phyloP scores from a whole-genome alignment of 1,140 invertebrate genomes.

The Amyelois transitella region DNA sequence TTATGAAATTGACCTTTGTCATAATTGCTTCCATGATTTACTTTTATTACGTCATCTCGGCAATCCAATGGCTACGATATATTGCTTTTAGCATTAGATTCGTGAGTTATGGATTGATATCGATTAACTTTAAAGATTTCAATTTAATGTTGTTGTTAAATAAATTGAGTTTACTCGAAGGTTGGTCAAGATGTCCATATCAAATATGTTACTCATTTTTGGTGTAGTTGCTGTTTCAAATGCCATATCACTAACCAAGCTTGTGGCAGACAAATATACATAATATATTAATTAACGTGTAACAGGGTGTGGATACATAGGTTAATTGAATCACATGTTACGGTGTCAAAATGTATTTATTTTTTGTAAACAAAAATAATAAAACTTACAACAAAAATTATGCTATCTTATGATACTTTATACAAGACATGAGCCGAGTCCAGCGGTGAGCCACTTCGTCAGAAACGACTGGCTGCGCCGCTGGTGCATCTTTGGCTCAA shows the following conservation, averaged over 20 bases:
- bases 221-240: too few species aligned
- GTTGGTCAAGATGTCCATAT: too few species aligned
- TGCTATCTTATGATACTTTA: constrained; percentile 68
- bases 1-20: not conserved
- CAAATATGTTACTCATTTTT: too few species aligned
- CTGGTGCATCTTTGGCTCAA: constrained; percentile 8
- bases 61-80: not conserved
- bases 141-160: too few species aligned
- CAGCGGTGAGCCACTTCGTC: constrained; percentile 58
- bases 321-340: constrained; percentile 15
- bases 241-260: too few species aligned
- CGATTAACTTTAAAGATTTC: too few species aligned
- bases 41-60: not conserved
- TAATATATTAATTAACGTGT: not conserved
- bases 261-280: too few species aligned
- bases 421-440: constrained; percentile 61
- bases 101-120: too few species aligned
- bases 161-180: too few species aligned
- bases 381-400: constrained; percentile 58
- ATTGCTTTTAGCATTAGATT: too few species aligned
- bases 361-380: constrained; percentile 60
- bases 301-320: not conserved
- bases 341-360: constrained; percentile 74
- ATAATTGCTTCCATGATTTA: not conserved
- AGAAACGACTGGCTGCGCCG: not conserved